Evolutionary conservation across 2,888 invertebrate genomes (phyloP), one percentile per base, ranked within the genome.

Genomic region (Meliscaeva auricollis): DNA sequence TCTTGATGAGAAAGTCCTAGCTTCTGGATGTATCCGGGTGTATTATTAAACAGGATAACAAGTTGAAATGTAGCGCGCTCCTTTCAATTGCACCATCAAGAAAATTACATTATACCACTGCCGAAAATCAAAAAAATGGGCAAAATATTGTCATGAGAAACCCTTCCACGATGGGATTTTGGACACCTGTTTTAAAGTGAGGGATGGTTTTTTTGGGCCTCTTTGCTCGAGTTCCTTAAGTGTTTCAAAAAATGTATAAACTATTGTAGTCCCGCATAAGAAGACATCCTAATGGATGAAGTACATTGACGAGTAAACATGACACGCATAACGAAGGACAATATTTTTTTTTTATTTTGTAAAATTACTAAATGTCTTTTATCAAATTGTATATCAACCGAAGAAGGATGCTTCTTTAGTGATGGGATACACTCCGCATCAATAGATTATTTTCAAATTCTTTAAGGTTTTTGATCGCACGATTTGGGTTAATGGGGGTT

Each of bases 121-220:
- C 13, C 3, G n/a, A 48, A 41, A 26, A 46, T n/a, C 8, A 68
- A 26, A 44, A 20, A 70, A 4, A 48, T 32, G 35, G 46, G 56
- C 13, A 20, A 15, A 26, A n/a, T n/a, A n/a, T n/a, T 26, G 26
- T 26, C 26, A 26, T 64, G 26, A 8, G 20, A 69, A 80, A 58
- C 75, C 66, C 66, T 84, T 72, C 66, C 35, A n/a, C n/a, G n/a
- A n/a, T 80, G 80, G 75, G 80, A 80, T 72, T 30, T 66, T 11
- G 80, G 80, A 84, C 84, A 84, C 70, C 80, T 84, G 84, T 46
- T 80, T 73, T 69, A 72, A 77, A 58, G 56, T 46, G 52, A 38
- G 17, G 79, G 73, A 54, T 56, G 62, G 26, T 54, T 30, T 32
- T 11, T 7, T 26, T 26, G 26, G 26, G 26, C 4, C 4, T 26